Conservation (phyloP, 2,113 vertebrate genomes). For the Marmota monax region DNA sequence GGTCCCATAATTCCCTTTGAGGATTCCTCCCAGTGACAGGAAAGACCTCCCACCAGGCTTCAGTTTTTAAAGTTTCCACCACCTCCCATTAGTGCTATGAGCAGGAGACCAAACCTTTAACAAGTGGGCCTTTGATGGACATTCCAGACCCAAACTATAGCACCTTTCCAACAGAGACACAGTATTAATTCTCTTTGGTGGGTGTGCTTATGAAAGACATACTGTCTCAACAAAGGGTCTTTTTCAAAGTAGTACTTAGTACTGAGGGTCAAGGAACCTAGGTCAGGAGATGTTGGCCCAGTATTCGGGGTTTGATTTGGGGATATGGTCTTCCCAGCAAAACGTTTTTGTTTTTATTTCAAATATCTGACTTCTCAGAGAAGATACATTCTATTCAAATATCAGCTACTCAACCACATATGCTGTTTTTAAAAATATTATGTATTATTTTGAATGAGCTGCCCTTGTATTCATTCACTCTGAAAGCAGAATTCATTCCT, state of each 20-base stretch:
- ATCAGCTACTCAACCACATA: background rate
- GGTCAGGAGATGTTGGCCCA: background rate
- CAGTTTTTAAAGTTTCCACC: background rate
- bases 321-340: background rate
- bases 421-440: background rate
- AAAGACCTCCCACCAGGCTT: background rate
- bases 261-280: background rate
- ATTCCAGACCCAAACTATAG: background rate
- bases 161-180: background rate
- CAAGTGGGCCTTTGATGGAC: background rate
- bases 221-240: background rate
- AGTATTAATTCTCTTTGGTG: background rate
- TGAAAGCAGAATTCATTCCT: conserved; percentile 3
- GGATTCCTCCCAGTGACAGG: background rate
- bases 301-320: background rate
- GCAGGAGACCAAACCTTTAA: background rate
- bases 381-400: conserved; percentile 31
- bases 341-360: background rate
- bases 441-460: conserved; percentile 13
- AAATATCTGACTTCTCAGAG: conserved; percentile 10
- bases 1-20: background rate
- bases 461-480: background rate
- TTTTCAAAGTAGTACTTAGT: background rate
- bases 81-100: background rate
- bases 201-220: background rate